Evolutionary conservation across 2,113 vertebrate species (phyloP).

Genomic region (Vulpes vulpes): DNA sequence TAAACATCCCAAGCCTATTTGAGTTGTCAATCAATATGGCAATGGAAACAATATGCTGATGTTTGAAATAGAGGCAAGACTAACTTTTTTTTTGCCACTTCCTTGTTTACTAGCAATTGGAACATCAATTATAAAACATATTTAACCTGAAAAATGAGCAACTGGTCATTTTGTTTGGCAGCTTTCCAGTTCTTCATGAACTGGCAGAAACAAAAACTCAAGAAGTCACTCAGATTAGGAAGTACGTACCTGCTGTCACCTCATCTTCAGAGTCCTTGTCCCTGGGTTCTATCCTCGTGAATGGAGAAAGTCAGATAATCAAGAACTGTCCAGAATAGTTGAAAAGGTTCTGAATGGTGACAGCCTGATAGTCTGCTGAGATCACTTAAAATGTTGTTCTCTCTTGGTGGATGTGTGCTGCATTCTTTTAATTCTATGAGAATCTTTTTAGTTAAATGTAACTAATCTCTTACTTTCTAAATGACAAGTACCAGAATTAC

Average conservation of each 20-base stretch:
- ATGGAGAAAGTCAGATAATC: neutral
- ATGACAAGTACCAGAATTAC: neutral
- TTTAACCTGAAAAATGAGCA: slow-evolving; percentile 48
- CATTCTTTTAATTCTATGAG: neutral
- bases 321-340: neutral
- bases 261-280: neutral
- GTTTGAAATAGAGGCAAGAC: neutral
- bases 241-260: neutral
- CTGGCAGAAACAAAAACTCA: neutral
- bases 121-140: slow-evolving; percentile 50
- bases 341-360: neutral
- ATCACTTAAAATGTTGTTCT: neutral
- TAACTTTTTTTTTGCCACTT: neutral
- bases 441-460: neutral
- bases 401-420: rapidly evolving
- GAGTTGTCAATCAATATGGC: slow-evolving; percentile 32
- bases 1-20: neutral
- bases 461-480: neutral
- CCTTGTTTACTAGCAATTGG: slow-evolving; percentile 38
- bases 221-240: neutral
- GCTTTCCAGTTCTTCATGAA: neutral
- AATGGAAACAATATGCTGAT: neutral
- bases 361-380: neutral
- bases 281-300: neutral
- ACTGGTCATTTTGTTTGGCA: slow-evolving; percentile 51